Evolutionary conservation across 2,888 invertebrate species (phyloP), one percentile per base, ranked within the genome.

Genomic region (Phyllotreta striolata): DNA sequence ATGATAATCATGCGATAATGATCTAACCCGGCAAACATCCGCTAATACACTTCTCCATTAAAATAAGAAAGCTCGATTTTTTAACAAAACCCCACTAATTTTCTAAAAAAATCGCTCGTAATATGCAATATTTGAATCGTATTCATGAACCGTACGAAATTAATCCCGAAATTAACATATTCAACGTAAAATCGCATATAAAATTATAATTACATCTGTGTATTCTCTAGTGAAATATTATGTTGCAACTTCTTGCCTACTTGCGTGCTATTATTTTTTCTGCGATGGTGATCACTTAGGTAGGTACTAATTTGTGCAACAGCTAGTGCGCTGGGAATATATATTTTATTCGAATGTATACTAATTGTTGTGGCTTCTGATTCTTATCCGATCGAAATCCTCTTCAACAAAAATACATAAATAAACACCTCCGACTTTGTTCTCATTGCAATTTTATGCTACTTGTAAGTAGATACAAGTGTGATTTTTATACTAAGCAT

Each of bases 171-270:
- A 49, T 35, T 35, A 10, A 49, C 49, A 49, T 35, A 49, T 49
- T 49, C 37, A 10, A 49, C 35, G 49, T 49, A 49, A 49, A 24
- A 49, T 49, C 37, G 34, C n/a, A 35, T 13, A 49, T 49, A 49
- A 49, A 49, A 35, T 35, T 49, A 49, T 49, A 49, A 49, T 49
- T 49, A 49, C 35, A 49, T 49, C 49, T 49, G n/a, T n/a, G 49
- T 49, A 35, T 49, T 47, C 47, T 47, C 49, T 49, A 3, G 34
- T 35, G 12, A 49, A 49, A 49, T 37, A 49, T 4, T 24, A 35
- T 49, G 49, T 49, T 49, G 49, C 35, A 49, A 49, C 37, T 6
- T n/a, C n/a, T 35, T 37, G 37, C 49, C 49, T 49, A 49, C 49
- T 35, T 49, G 12, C 49, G 37, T 35, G 9, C 12, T 37, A 49